Percentiles rank a stretch among this genome's conserved stretches.
These are phyloP conservation scores for Brachionus paranguensis DNA, from an alignment of 1,140 invertebrate species.

Conservation along the genomic window DNA sequence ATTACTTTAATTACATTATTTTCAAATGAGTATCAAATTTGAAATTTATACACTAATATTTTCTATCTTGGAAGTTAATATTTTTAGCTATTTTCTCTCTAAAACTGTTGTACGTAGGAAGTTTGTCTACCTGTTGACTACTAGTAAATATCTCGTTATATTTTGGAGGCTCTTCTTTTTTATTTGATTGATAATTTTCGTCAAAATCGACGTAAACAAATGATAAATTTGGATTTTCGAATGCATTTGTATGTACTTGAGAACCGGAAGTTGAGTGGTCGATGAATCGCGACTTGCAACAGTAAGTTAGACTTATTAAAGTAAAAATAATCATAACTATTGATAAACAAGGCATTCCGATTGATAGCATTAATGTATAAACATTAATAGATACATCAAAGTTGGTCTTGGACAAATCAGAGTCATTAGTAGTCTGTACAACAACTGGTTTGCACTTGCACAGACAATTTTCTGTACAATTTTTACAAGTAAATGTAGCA, in stretches of 20 bases:
- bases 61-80: not conserved
- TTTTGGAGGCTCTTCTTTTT: constrained; percentile 32
- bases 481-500: not conserved
- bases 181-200: not conserved
- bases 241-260: not conserved
- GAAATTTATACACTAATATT: not conserved
- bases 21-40: not conserved
- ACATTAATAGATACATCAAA: constrained; percentile 25
- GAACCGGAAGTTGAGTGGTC: not conserved
- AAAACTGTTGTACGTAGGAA: constrained; percentile 11
- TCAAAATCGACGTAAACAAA: constrained; percentile 23
- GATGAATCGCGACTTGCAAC: not conserved
- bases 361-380: constrained; percentile 15
- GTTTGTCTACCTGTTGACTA: constrained; percentile 1
- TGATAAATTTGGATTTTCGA: constrained; percentile 13
- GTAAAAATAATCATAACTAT: constrained; percentile 17
- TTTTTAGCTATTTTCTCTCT: constrained; percentile 13
- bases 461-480: not conserved
- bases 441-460: not conserved
- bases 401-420: not conserved
- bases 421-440: not conserved
- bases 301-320: constrained; percentile 19
- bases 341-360: constrained; percentile 17
- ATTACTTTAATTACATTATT: not conserved
- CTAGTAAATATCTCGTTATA: not conserved